Conservation (phyloP, 2,113 vertebrate genomes). For the Bufo bufo region DNA sequence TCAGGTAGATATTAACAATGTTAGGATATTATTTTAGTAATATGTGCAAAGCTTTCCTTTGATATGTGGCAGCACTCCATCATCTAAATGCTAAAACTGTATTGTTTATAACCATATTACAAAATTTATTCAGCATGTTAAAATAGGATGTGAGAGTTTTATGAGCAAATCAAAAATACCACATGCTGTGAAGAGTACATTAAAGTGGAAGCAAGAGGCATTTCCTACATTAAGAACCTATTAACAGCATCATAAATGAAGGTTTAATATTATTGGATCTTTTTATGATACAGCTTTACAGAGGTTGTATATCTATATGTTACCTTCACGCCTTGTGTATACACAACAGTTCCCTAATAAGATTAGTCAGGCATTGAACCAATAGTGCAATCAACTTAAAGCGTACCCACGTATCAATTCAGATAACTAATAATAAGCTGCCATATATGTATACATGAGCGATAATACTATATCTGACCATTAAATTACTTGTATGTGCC, state of each 20-base stretch:
- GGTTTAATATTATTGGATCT: slow-evolving; percentile 16
- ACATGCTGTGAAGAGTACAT: slow-evolving; percentile 43
- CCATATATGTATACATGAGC: no score
- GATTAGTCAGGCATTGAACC: neutral
- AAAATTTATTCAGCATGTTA: slow-evolving; percentile 13
- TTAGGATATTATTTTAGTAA: neutral
- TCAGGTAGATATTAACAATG: neutral
- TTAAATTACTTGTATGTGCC: no score
- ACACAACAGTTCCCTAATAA: neutral
- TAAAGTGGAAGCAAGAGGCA: slow-evolving; percentile 36
- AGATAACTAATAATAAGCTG: no score
- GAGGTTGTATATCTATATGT: neutral
- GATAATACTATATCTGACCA: no score
- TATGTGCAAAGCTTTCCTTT: neutral
- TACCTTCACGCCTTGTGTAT: neutral
- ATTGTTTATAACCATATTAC: neutral
- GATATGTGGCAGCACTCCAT: neutral
- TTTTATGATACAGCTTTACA: neutral
- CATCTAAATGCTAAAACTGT: neutral
- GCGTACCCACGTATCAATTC: no score
- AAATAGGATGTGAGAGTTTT: slow-evolving; percentile 36
- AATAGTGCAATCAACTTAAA: neutral
- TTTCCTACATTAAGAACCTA: slow-evolving; percentile 13
- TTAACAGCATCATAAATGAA: slow-evolving; percentile 21
- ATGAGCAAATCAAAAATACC: slow-evolving; percentile 36